Evolutionary conservation across 1,140 invertebrate genomes (phyloP).

Genomic region (Philotrypesis tridentata): DNA sequence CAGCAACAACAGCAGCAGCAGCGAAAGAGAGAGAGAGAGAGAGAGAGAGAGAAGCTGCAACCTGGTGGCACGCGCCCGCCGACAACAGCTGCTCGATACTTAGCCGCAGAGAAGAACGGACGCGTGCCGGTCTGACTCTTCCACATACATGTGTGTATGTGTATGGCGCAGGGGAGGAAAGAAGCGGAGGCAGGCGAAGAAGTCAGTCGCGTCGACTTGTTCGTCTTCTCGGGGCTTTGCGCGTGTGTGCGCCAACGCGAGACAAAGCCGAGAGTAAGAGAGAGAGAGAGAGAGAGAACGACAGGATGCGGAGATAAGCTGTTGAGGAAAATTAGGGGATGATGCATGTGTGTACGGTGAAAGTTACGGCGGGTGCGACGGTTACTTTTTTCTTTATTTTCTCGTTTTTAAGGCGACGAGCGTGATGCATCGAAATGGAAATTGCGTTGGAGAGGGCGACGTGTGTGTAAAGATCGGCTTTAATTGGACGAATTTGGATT

Average conservation of each 20-base stretch:
- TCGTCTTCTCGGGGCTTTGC: background rate
- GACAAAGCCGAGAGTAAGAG: background rate
- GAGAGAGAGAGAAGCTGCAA: slow-evolving; percentile 55
- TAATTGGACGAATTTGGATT: no score
- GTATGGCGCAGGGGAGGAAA: background rate
- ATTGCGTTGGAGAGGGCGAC: no score
- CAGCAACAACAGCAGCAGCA: background rate
- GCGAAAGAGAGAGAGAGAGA: no score
- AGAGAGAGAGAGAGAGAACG: no score
- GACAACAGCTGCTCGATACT: slow-evolving; percentile 67
- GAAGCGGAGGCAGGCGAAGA: background rate
- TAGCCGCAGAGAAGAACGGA: background rate
- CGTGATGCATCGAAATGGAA: no score
- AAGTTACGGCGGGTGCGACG: background rate
- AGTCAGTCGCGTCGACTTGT: background rate
- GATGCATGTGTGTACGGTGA: background rate
- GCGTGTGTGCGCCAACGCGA: background rate
- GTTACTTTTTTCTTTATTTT: no score
- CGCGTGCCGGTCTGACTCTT: background rate
- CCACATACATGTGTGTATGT: no score
- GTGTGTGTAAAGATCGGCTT: no score
- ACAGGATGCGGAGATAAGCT: background rate
- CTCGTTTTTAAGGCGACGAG: no score
- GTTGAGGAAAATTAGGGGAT: background rate
- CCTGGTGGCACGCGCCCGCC: slow-evolving; percentile 73